These are phyloP conservation scores for Coregonus ussuriensis DNA, from an alignment of 2,797 vertebrate species.

Conservation along the genomic window DNA sequence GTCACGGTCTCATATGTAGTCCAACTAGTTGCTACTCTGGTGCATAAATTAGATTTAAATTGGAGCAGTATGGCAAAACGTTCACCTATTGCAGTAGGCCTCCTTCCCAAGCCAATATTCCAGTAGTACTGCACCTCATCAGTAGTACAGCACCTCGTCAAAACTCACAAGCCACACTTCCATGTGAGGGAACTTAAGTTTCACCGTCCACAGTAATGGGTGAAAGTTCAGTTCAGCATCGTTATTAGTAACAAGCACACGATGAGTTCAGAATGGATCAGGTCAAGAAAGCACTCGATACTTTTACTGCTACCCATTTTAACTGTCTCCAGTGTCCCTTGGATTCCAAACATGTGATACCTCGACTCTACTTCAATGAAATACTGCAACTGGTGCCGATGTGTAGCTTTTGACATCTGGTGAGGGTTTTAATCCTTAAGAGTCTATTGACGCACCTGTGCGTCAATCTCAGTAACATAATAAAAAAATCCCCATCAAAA, in stretches of 20 bases:
- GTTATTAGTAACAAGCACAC: neutral
- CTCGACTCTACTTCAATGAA: neutral
- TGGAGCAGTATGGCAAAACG: no score
- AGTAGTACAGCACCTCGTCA: no score
- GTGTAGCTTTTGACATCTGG: neutral
- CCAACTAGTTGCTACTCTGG: no score
- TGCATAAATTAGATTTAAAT: no score
- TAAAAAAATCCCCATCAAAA: no score
- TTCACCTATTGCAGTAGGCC: neutral
- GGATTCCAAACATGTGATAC: neutral
- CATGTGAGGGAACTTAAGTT: neutral
- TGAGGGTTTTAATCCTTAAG: neutral
- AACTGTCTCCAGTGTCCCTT: conserved; percentile 4
- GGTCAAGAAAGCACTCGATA: neutral
- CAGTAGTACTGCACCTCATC: no score
- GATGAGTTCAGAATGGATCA: neutral
- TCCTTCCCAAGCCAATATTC: no score
- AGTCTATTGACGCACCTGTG: no score
- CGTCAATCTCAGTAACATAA: no score
- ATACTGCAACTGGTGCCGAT: neutral
- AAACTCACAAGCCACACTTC: neutral
- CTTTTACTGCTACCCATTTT: neutral
- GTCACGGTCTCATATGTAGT: neutral
- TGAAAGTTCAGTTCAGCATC: neutral
- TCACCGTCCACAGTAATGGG: neutral